phyloP scores from a whole-genome alignment of 2,113 vertebrate species.

The Gadus macrocephalus region DNA sequence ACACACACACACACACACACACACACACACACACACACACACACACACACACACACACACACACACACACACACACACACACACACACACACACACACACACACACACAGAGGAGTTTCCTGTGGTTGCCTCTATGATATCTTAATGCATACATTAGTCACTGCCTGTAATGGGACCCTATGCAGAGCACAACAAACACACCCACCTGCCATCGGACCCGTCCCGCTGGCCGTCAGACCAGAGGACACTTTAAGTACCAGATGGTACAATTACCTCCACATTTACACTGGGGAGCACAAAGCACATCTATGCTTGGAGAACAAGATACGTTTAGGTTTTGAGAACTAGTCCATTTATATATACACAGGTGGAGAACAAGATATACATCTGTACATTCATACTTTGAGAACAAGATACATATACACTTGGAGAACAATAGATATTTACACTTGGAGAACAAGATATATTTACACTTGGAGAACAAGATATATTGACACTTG shows the following conservation, averaged over 20 bases:
- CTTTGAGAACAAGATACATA: too few species aligned
- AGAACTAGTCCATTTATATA: too few species aligned
- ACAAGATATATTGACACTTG: too few species aligned
- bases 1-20: slow-evolving; percentile 2
- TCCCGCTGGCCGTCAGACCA: background rate
- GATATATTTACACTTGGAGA: too few species aligned
- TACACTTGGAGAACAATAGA: too few species aligned
- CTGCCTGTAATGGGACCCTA: slow-evolving; percentile 47
- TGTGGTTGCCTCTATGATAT: slow-evolving; percentile 22
- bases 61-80: slow-evolving; percentile 10
- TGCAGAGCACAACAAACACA: background rate
- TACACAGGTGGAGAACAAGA: too few species aligned
- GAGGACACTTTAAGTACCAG: background rate
- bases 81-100: slow-evolving; percentile 6
- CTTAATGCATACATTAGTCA: slow-evolving; percentile 17
- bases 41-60: slow-evolving; percentile 2
- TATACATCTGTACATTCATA: too few species aligned
- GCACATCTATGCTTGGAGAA: too few species aligned
- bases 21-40: background rate
- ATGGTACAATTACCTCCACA: too few species aligned
- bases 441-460: too few species aligned
- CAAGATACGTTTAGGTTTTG: too few species aligned
- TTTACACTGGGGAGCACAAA: too few species aligned
- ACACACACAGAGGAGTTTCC: slow-evolving; percentile 18
- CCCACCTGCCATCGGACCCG: background rate